Base-by-base conservation (phyloP, 2,888 invertebrate species). In the Mantis religiosa region DNA sequence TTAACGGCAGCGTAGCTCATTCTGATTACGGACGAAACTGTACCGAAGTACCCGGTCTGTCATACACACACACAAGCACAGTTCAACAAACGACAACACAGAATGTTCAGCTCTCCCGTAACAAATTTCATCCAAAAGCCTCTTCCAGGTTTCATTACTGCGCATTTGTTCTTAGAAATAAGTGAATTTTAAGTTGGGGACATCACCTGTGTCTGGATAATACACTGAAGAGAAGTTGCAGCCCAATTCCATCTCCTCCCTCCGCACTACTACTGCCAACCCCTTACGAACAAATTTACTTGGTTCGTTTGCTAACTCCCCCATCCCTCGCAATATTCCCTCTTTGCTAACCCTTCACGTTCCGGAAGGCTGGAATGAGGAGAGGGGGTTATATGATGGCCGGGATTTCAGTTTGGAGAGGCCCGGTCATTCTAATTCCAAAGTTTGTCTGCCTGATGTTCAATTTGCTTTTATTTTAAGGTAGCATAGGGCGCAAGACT, bases 221-320 rank as follows among this genome's bases (percentile, higher is more conserved):
- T 71, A 71, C 54, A 71, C 4, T 71, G 54, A 71, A 71, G 20
- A 71, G 54, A 71, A 71, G 20, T 20, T 71, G 25, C 54, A 71
- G 54, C 54, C 47, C 85, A 41, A 85, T 47, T 28, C 85, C 15
- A 28, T 25, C 82, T 41, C 82, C 27, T 41, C 82, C 82, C 82
- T 87, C 28, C n/a, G n/a, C 30, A 12, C 15, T n/a, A 86, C 47
- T 28, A 27, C 71, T 71, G 81, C 81, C 81, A 71, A 85, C 87
- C 87, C 87, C 82, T 34, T 82, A 82, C 82, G 82, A 87, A 84
- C 84, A 88, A 88, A 88, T 88, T 88, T 88, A 88, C 85, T 88
- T 85, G 88, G 85, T 88, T 88, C 88, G 88, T 85, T 88, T 88
- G 88, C 41, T 84, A 82, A 85, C 41, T 30, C 82, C 15, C 27